A percentile compares a stretch with the other conserved stretches of the same genome.
These are phyloP conservation scores for Acronicta alni DNA, from an alignment of 2,888 invertebrate genomes.

Conservation along the genomic window DNA sequence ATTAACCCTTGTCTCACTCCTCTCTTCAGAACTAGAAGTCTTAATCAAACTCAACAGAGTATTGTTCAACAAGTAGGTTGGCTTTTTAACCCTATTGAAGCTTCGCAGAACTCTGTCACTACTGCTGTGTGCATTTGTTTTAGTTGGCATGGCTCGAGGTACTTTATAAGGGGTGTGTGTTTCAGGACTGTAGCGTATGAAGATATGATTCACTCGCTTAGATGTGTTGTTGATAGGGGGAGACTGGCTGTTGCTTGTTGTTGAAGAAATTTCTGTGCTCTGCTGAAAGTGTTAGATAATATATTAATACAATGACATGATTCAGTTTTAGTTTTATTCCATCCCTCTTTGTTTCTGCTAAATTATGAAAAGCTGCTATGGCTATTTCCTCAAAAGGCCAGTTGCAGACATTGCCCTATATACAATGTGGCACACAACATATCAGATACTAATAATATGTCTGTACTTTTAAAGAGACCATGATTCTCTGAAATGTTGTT, in stretches of 20 bases:
- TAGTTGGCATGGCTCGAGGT: conserved; percentile 14
- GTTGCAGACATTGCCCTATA: too few species aligned
- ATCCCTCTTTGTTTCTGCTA: too few species aligned
- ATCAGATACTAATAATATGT: too few species aligned
- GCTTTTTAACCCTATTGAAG: conserved; percentile 52
- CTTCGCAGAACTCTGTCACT: conserved; percentile 72
- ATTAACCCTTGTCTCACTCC: conserved; percentile 14
- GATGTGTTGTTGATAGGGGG: conserved; percentile 72
- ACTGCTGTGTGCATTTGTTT: not conserved
- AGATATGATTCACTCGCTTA: conserved; percentile 52
- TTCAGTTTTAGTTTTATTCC: too few species aligned
- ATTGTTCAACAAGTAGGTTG: conserved; percentile 46
- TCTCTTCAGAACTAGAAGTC: conserved; percentile 23
- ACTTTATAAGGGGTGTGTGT: conserved; percentile 36
- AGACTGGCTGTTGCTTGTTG: conserved; percentile 65
- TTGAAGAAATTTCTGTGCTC: conserved; percentile 70
- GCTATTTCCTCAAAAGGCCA: too few species aligned
- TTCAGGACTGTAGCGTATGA: conserved; percentile 59
- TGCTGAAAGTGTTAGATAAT: conserved; percentile 50
- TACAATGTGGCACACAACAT: too few species aligned
- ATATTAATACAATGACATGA: not conserved
- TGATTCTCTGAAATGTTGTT: too few species aligned
- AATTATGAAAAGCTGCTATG: too few species aligned
- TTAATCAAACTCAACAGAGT: conserved; percentile 40
- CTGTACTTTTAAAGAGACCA: too few species aligned